A percentile compares a stretch with the other conserved stretches of the same genome.
Conservation (phyloP, 1,140 invertebrate species). For the Tetraneura akinire region DNA sequence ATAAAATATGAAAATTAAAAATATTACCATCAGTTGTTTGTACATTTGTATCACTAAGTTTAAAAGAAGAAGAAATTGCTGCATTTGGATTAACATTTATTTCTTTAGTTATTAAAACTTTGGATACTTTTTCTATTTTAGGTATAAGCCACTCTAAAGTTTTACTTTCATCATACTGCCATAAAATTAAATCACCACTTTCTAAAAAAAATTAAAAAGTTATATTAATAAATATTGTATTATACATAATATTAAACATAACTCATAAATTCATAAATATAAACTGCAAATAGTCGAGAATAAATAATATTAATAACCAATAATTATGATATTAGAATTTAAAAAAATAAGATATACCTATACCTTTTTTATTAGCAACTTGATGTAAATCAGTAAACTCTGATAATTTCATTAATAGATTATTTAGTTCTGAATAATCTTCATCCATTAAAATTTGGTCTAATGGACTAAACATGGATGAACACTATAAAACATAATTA, state of each 20-base stretch:
- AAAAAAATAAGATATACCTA: too few species aligned
- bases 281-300: too few species aligned
- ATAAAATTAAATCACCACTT: slow-evolving; percentile 70
- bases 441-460: slow-evolving; percentile 47
- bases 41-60: slow-evolving; percentile 61
- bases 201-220: slow-evolving; percentile 57
- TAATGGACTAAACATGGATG: slow-evolving; percentile 37
- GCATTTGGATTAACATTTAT: slow-evolving; percentile 70
- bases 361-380: slow-evolving; percentile 29
- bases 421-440: slow-evolving; percentile 30
- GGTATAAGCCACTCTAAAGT: slow-evolving; percentile 71
- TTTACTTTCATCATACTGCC: slow-evolving; percentile 77
- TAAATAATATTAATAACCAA: too few species aligned
- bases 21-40: slow-evolving; percentile 58
- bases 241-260: not conserved
- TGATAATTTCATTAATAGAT: slow-evolving; percentile 12
- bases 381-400: not conserved
- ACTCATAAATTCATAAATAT: not conserved
- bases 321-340: too few species aligned
- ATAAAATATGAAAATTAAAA: too few species aligned
- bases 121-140: slow-evolving; percentile 67
- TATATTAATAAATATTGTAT: not conserved
- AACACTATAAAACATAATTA: slow-evolving; percentile 21
- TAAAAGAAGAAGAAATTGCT: slow-evolving; percentile 71
- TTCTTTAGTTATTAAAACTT: slow-evolving; percentile 68